These are phyloP conservation scores for Steinernema carpocapsae DNA, from an alignment of 2,888 invertebrate genomes.

Conservation along the genomic window DNA sequence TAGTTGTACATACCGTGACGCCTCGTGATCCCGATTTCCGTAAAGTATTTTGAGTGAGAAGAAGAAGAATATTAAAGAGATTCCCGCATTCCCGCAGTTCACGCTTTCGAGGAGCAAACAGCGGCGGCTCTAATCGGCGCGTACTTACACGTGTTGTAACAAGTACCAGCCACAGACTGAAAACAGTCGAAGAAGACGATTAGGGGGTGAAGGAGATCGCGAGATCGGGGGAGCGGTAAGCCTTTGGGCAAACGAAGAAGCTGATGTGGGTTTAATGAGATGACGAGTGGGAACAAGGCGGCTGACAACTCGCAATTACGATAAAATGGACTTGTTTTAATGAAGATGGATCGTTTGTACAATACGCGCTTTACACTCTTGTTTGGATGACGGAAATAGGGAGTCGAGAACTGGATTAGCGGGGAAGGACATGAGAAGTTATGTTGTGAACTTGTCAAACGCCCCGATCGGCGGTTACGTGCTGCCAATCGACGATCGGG, in stretches of 20 bases:
- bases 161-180: not conserved
- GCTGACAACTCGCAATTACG: not conserved
- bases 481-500: no score
- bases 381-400: conserved; percentile 1
- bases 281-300: conserved; percentile 26
- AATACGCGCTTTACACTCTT: conserved; percentile 24
- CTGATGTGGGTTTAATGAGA: conserved; percentile 10
- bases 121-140: not conserved
- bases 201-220: no score
- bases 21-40: conserved; percentile 1
- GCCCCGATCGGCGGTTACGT: not conserved
- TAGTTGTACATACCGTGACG: conserved; percentile 10
- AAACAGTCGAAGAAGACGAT: no score
- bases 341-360: conserved; percentile 17
- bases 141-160: conserved; percentile 31
- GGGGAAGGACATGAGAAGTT: conserved; percentile 22
- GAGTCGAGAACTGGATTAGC: conserved; percentile 2
- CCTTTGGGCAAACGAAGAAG: conserved; percentile 14
- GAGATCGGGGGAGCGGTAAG: not conserved
- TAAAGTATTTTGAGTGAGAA: conserved; percentile 29
- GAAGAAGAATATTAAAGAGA: conserved; percentile 20
- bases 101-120: not conserved
- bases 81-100: not conserved
- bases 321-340: conserved; percentile 32
- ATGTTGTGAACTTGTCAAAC: conserved; percentile 20